These are phyloP conservation scores for Catharus bicknelli DNA, from an alignment of 2,113 vertebrate species.

Conservation along the genomic window DNA sequence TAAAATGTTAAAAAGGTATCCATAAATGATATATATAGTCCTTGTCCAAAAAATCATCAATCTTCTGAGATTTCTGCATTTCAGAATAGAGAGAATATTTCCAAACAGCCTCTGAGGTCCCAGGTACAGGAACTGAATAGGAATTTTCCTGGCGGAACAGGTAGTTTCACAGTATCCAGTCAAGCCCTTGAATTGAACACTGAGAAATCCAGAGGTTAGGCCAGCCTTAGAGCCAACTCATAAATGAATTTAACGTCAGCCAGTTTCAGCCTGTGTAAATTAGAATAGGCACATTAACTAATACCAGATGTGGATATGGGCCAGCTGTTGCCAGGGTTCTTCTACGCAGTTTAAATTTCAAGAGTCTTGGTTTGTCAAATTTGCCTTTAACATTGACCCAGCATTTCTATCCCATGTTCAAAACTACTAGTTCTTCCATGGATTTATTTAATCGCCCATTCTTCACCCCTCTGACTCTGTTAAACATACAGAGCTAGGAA, in stretches of 20 bases:
- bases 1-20: background rate
- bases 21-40: background rate
- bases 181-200: background rate
- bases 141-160: background rate
- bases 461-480: background rate
- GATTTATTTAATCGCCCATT: background rate
- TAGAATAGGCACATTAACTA: background rate
- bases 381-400: background rate
- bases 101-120: background rate
- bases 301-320: background rate
- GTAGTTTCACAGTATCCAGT: background rate
- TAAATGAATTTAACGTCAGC: background rate
- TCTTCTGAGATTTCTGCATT: background rate
- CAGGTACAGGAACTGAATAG: background rate
- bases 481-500: background rate
- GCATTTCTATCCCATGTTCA: background rate
- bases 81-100: background rate
- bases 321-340: background rate
- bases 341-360: background rate
- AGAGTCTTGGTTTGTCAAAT: background rate
- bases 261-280: background rate
- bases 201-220: background rate
- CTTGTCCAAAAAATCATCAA: background rate
- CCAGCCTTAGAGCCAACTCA: background rate
- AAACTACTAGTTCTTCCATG: background rate